Evolutionary conservation across 2,888 invertebrate species (phyloP), one percentile per base, ranked within the genome.

Genomic region (Eumacrocentrus americanus): DNA sequence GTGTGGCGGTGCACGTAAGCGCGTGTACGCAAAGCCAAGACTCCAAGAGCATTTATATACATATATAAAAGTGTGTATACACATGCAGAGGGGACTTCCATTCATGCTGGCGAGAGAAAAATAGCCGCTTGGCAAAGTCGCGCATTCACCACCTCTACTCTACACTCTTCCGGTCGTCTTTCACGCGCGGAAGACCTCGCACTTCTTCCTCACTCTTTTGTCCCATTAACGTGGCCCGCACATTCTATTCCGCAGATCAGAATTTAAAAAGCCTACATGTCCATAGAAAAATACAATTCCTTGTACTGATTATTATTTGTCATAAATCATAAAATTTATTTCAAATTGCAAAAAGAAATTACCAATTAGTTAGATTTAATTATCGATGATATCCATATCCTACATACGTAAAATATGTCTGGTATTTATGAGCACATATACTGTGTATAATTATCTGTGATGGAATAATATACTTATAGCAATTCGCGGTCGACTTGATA

Each of bases 1-100:
- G 56, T 48, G 29, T 47, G 1, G 29, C 40, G 56, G 56, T 48
- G 50, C 58, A 50, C 47, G 58, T 40, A 35, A 40, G 42, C 58
- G 51, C 58, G 58, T 58, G 58, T 58, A 42, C 58, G 29, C 29
- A 29, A 29, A n/a, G n/a, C n/a, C n/a, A n/a, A n/a, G 16, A 18
- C 42, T 44, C 14, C 22, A 11, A 23, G 23, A 5, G n/a, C 12
- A 25, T 22, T 23, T 46, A 22, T 16, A 46, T 46, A n/a, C 20
- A 6, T 46, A n/a, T 22, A 46, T 47, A 47, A 20, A n/a, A 23
- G 12, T 20, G 23, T n/a, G n/a, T n/a, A n/a, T n/a, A n/a, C n/a
- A n/a, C n/a, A n/a, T n/a, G n/a, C n/a, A 29, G 29, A 29, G 29
- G 29, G 29, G 29, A 29, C 5, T 29, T 29, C 9, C 35, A 50